A percentile compares a stretch with the other conserved stretches of the same genome.
These are phyloP conservation scores for Corythucha ciliata DNA, from an alignment of 2,888 invertebrate species.

Conservation along the genomic window DNA sequence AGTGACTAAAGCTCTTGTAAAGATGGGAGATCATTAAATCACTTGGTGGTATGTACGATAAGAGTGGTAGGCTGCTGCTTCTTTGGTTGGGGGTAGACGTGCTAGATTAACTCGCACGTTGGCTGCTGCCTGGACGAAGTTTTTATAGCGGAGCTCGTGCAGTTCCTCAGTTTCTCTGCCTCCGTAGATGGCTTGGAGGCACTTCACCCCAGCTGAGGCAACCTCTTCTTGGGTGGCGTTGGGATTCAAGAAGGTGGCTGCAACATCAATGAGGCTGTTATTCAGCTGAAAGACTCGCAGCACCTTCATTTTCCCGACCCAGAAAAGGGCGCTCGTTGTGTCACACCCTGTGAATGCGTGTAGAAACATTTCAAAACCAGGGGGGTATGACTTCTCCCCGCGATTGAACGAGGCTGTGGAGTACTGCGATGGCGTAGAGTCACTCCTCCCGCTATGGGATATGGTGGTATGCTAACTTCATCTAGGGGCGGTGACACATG, in stretches of 20 bases:
- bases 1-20: no score
- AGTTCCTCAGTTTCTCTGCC: constrained; percentile 1
- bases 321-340: constrained; percentile 2
- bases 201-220: constrained; percentile 3
- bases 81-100: constrained; percentile 13
- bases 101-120: constrained; percentile 13
- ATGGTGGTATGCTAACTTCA: no score
- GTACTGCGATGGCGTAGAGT: no score
- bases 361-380: no score
- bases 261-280: neutral
- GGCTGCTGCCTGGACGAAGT: constrained; percentile 5
- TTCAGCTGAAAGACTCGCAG: neutral
- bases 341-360: constrained; percentile 9
- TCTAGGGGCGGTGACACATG: no score
- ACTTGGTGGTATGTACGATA: constrained; percentile 16
- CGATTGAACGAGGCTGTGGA: no score
- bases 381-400: no score
- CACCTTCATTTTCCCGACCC: constrained; percentile 9
- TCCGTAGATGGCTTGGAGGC: neutral
- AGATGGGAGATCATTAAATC: no score
- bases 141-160: neutral
- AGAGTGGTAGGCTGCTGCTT: constrained; percentile 5
- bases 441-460: no score
- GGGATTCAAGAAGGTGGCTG: constrained; percentile 3
- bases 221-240: constrained; percentile 4